Evolutionary conservation across 2,797 vertebrate genomes (phyloP), one percentile per base, ranked within the genome.

Genomic region (Oreortyx pictus): DNA sequence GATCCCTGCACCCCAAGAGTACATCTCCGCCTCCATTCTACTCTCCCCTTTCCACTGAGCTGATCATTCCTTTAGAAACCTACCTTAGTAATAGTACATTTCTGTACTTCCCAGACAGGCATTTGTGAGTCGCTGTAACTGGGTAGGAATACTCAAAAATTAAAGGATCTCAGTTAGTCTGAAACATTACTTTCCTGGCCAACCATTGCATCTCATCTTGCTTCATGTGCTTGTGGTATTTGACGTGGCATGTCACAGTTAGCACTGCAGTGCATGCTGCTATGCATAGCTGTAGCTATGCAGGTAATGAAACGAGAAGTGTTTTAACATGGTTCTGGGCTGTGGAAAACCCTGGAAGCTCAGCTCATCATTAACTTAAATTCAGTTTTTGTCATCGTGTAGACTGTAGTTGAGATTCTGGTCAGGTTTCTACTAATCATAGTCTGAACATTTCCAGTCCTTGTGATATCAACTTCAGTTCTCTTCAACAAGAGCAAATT

Each of bases 391-490:
- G 64, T 86, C 90, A 68, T 66, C 31, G 11, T 31, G 24, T 73
- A 89, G 71, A 37, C 39, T 25, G 72, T 66, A 54, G 44, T 79
- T 96, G 66, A 83, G 74, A 95, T 96, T 96, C 82, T 77, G 60
- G 46, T 92, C 89, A 88, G 78, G 52, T 82, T 94, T 94, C 87
- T 84, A 22, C 72, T 94, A 72, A 89, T 93, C 31, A 31, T 54
- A 86, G 73, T 73, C 61, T 96, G 89, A 96, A 85, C 0, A 3
- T 65, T 94, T 79, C 66, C 35, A 73, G 76, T 79, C 91, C 71
- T 80, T 93, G 88, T 88, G 95, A 86, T 93, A 91, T 85, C 86
- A 94, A 47, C 57, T 82, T 92, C 43, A 35, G 82, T 94, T 94
- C 92, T 81, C 71, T 62, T 91, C 91, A 96, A 46, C 78, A 64